These are phyloP conservation scores for Balaenoptera acutorostrata DNA, from an alignment of 2,113 vertebrate species.

Conservation along the genomic window DNA sequence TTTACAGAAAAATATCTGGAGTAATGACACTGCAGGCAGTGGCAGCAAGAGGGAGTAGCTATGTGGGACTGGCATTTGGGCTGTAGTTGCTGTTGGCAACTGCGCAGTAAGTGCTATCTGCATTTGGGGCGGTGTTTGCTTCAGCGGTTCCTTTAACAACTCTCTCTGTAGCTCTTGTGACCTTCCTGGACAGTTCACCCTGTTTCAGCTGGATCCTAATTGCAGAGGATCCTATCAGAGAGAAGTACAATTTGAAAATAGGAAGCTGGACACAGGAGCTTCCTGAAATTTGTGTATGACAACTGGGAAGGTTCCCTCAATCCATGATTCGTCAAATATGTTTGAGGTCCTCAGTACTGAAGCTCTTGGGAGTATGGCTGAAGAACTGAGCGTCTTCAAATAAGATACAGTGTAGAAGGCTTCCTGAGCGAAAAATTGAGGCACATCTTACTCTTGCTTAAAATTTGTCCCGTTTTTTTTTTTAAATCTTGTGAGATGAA, in stretches of 20 bases:
- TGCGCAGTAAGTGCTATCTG: neutral
- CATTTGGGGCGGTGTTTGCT: neutral
- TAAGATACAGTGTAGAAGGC: conserved; percentile 93
- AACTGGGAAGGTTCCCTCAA: conserved; percentile 90
- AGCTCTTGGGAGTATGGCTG: conserved; percentile 92
- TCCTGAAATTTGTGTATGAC: conserved; percentile 92
- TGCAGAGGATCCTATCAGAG: conserved; percentile 88
- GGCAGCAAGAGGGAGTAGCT: neutral
- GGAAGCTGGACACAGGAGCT: conserved; percentile 88
- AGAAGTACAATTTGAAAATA: conserved; percentile 87
- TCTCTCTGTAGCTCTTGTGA: conserved; percentile 53
- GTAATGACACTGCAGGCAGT: conserved; percentile 50
- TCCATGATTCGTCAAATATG: conserved; percentile 92
- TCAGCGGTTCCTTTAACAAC: neutral
- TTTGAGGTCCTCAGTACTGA: conserved; percentile 90
- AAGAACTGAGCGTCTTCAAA: conserved; percentile 92
- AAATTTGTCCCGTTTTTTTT: conserved; percentile 31
- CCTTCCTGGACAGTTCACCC: conserved; percentile 87
- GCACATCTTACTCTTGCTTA: conserved; percentile 78
- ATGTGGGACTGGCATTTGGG: neutral
- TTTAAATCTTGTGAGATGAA: conserved; percentile 51
- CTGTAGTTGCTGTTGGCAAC: neutral
- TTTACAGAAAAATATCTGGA: conserved; percentile 42
- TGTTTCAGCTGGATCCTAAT: conserved; percentile 81
- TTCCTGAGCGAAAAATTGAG: conserved; percentile 90